Evolutionary conservation across 1,140 invertebrate species (phyloP), one percentile per base, ranked within the genome.

Genomic region (Nylanderia fulva): DNA sequence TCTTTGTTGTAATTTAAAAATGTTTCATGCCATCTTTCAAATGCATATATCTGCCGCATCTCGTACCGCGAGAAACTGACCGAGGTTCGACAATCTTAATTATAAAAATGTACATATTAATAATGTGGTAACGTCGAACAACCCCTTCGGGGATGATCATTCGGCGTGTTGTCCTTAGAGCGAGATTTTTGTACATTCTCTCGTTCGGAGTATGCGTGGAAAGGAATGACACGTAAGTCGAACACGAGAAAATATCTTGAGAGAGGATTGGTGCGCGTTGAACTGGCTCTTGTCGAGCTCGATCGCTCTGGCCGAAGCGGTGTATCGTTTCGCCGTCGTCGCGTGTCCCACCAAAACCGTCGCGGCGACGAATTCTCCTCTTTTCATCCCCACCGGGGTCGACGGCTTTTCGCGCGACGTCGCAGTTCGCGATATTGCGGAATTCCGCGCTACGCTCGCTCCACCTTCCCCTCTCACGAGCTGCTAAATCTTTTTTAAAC

Each of bases 261-360:
- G 79, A 88, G 90, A 90, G 88, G 88, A 86, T 91, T 92, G 89
- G 77, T 90, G 92, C 93, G 91, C 92, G 92, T 92, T 88, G 86
- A 88, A 93, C 93, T 93, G 91, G 90, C 91, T 90, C 72, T 89
- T 84, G 87, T 87, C 88, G 88, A 86, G 87, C 90, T 91, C 87
- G 91, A 90, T 91, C 91, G 83, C 88, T 91, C 85, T 64, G 86
- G 82, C 69, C 86, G 88, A 79, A 90, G 86, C 91, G 63, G 60
- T 58, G 61, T 63, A 83, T 48, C 45, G 77, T 86, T 88, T 66
- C 63, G 39, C 71, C 80, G 15, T 68, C 61, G 9, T 54, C 58
- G 54, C 33, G 39, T 45, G 61, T 66, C 60, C 76, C 76, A 68
- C 76, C 61, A 76, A 58, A 85, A 76, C 69, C 66, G 24, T 71